Evolutionary conservation across 2,797 vertebrate genomes (phyloP).

Genomic region (Cuniculus paca): DNA sequence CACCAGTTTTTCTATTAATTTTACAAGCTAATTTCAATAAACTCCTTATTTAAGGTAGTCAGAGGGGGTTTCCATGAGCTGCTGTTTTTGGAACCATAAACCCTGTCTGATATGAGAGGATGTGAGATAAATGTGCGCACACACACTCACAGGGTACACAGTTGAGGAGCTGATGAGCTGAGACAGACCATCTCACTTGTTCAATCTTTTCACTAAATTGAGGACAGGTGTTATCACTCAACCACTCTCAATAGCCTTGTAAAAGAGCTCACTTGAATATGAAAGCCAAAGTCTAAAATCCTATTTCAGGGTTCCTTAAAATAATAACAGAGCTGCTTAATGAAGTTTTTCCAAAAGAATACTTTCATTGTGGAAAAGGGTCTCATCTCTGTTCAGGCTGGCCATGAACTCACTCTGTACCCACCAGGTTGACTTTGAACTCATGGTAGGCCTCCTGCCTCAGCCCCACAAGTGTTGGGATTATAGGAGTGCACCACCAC

Average conservation of each 20-base stretch:
- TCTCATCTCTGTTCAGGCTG: not conserved
- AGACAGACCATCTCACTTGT: not conserved
- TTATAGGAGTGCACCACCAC: not conserved
- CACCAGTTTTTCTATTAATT: conserved; percentile 20
- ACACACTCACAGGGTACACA: not conserved
- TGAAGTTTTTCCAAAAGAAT: conserved; percentile 47
- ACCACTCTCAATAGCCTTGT: not conserved
- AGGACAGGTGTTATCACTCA: not conserved
- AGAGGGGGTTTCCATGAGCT: conserved; percentile 5
- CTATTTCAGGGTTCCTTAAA: conserved; percentile 41
- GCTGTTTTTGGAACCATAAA: conserved; percentile 6
- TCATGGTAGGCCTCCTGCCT: not conserved
- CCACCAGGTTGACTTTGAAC: not conserved
- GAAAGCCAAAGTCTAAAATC: conserved; percentile 57
- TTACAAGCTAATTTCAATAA: not conserved
- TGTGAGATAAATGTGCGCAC: not conserved
- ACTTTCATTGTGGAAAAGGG: not conserved
- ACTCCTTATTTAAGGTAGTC: not conserved
- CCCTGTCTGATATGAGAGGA: not conserved
- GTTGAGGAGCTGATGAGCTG: not conserved
- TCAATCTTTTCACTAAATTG: not conserved
- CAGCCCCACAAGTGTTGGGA: not conserved
- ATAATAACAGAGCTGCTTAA: conserved; percentile 15
- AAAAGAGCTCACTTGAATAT: conserved; percentile 28
- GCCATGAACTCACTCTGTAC: not conserved